Evolutionary conservation across 35 echinoderm and acorn worm genomes (phyloP).

Genomic region (Apostichopus parvimensis): DNA sequence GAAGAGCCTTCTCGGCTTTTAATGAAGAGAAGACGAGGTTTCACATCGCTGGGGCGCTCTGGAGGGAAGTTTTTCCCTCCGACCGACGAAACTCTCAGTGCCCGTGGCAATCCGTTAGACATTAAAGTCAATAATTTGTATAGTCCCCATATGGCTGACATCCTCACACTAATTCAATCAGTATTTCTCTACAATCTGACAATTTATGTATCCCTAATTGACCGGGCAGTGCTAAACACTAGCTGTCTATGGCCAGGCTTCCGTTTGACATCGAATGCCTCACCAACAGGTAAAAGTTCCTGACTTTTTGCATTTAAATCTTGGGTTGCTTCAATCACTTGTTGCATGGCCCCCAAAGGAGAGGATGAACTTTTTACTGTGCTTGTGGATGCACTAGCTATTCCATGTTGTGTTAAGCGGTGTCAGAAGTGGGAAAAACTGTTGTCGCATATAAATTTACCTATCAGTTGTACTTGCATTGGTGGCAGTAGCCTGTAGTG

Average conservation of each 20-base stretch:
- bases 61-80: not conserved
- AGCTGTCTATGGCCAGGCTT: not conserved
- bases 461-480: no score
- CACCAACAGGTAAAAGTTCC: no score
- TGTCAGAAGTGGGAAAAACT: no score
- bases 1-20: not conserved
- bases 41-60: not conserved
- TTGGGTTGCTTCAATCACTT: no score
- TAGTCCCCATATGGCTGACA: not conserved
- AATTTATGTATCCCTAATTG: not conserved
- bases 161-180: conserved; percentile 4
- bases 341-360: no score
- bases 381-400: no score
- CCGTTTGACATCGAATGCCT: no score
- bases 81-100: not conserved
- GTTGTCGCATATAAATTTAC: no score
- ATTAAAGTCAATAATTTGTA: conserved; percentile 10
- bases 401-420: no score
- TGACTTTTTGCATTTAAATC: no score
- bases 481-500: no score
- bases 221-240: not conserved
- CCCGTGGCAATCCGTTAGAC: not conserved
- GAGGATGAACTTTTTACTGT: no score
- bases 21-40: not conserved
- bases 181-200: conserved; percentile 1